Percentiles rank a stretch among this genome's conserved stretches.
phyloP scores from a whole-genome alignment of 2,113 vertebrate species.

The Polyodon spathula region DNA sequence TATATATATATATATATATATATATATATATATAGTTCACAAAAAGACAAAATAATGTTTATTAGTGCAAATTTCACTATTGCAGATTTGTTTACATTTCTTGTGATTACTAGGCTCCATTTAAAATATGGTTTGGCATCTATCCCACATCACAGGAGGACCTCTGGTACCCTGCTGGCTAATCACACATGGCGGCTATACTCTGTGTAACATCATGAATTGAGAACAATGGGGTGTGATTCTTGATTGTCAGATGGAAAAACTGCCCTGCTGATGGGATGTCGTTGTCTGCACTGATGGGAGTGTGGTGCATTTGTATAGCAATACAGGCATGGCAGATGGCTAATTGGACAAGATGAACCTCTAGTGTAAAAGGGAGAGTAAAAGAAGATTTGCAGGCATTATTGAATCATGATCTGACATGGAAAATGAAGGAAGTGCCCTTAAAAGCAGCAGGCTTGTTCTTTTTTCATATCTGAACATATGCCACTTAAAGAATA shows the following conservation, averaged over 20 bases:
- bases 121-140: conserved; percentile 15
- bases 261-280: conserved; percentile 43
- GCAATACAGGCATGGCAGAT: conserved; percentile 60
- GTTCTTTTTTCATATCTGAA: conserved; percentile 12
- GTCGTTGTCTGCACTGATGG: conserved; percentile 15
- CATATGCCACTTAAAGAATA: conserved; percentile 18
- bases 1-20: no score
- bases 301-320: conserved; percentile 32
- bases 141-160: conserved; percentile 28
- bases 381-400: conserved; percentile 47
- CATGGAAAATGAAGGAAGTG: conserved; percentile 25
- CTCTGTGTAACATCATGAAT: conserved; percentile 27
- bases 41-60: no score
- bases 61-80: not conserved
- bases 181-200: conserved; percentile 42
- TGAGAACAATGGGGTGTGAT: conserved; percentile 51
- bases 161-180: conserved; percentile 31
- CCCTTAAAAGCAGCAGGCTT: conserved; percentile 17
- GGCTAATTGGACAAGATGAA: conserved; percentile 78
- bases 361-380: conserved; percentile 46
- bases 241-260: conserved; percentile 47
- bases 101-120: not conserved
- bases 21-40: no score
- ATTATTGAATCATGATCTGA: conserved; percentile 50
- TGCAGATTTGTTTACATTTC: not conserved